These are phyloP conservation scores for Apomyelois bistriatella DNA, from an alignment of 2,888 invertebrate genomes.

Conservation along the genomic window DNA sequence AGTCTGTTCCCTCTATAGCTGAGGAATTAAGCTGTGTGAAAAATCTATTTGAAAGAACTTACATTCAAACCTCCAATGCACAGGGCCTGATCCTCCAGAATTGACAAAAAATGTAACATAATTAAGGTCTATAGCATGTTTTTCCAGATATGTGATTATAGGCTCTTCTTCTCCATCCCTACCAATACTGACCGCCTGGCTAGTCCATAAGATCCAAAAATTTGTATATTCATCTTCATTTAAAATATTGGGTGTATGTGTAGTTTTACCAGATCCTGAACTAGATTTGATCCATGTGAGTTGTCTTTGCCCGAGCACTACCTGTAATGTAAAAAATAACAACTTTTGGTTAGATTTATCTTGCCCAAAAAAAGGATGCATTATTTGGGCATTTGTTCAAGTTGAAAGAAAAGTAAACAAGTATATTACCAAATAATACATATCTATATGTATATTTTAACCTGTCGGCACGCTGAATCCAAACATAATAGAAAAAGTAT, in stretches of 20 bases:
- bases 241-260: slow-evolving; percentile 64
- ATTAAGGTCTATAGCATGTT: slow-evolving; percentile 26
- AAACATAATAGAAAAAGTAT: too few species aligned
- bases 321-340: slow-evolving; percentile 22
- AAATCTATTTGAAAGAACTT: slow-evolving; percentile 22
- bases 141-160: slow-evolving; percentile 19
- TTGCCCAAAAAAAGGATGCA: too few species aligned
- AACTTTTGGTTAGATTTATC: too few species aligned
- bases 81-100: slow-evolving; percentile 18
- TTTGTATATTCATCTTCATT: slow-evolving; percentile 54
- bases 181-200: slow-evolving; percentile 57
- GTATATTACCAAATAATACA: too few species aligned
- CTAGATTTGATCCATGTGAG: slow-evolving; percentile 35
- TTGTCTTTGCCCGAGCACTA: slow-evolving; percentile 36
- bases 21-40: too few species aligned
- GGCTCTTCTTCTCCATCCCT: slow-evolving; percentile 49
- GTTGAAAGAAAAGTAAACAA: too few species aligned
- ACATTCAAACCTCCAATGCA: slow-evolving; percentile 50
- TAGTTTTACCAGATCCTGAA: slow-evolving; percentile 18
- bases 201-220: slow-evolving; percentile 75
- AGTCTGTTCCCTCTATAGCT: too few species aligned
- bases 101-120: slow-evolving; percentile 38
- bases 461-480: too few species aligned
- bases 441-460: too few species aligned
- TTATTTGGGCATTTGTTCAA: too few species aligned